Evolutionary conservation across 2,888 invertebrate species (phyloP).

Genomic region (Calliopum simillimum): DNA sequence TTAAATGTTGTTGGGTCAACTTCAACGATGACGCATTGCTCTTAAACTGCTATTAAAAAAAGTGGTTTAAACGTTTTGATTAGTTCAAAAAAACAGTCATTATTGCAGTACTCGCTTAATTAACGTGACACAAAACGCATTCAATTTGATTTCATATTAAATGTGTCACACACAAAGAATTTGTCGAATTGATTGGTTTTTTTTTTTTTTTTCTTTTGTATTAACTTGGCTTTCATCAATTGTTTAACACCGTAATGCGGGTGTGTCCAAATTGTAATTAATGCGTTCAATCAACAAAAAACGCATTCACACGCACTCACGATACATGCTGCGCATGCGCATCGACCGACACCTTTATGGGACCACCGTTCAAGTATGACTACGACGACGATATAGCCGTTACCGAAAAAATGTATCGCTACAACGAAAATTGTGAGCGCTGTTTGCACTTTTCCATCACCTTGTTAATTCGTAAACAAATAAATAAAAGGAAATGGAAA

Average conservation of each 20-base stretch:
- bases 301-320: neutral
- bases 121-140: no score
- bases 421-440: neutral
- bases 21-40: no score
- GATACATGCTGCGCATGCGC: neutral
- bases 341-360: neutral
- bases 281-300: slow-evolving; percentile 12
- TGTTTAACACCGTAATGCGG: neutral
- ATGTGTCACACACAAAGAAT: no score
- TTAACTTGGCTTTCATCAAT: neutral
- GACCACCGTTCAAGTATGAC: slow-evolving; percentile 9
- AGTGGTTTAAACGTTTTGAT: no score
- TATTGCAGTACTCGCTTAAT: no score
- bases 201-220: neutral
- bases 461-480: slow-evolving; percentile 23
- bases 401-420: neutral
- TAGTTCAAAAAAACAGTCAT: no score
- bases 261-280: neutral
- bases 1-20: no score
- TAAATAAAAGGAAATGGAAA: neutral
- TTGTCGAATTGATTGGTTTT: no score
- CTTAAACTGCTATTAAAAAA: no score
- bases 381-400: neutral
- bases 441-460: slow-evolving; percentile 1
- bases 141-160: no score